Conservation (phyloP, 2,113 vertebrate genomes). For the Sinocyclocheilus maitianheensis region DNA sequence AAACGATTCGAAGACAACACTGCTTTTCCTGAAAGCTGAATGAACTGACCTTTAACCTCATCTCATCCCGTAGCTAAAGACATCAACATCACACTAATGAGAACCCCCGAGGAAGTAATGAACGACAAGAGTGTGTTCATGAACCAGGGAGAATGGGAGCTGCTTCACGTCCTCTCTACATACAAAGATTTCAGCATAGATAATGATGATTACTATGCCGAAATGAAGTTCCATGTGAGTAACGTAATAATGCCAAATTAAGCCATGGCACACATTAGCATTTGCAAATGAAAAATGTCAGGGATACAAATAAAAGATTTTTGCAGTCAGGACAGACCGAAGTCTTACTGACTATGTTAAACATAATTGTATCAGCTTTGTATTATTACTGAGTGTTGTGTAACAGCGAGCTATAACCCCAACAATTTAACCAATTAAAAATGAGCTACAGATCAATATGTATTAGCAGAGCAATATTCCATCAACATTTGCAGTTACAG, state of each 20-base stretch:
- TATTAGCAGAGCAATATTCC: neutral
- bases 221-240: slow-evolving; percentile 97
- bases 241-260: neutral
- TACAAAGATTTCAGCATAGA: slow-evolving; percentile 89
- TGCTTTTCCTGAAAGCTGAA: neutral
- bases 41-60: slow-evolving; percentile 48
- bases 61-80: slow-evolving; percentile 81
- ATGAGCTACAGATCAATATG: neutral
- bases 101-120: slow-evolving; percentile 85
- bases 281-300: neutral
- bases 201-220: slow-evolving; percentile 80
- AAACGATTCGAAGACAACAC: neutral
- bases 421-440: too few relatives aligned
- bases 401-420: neutral
- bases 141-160: slow-evolving; percentile 98
- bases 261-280: neutral
- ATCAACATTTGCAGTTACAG: neutral
- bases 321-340: neutral
- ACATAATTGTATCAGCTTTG: neutral
- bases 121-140: slow-evolving; percentile 90
- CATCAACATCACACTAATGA: slow-evolving; percentile 94
- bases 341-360: neutral
- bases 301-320: neutral
- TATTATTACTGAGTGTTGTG: neutral
- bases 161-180: slow-evolving; percentile 85